Conservation (phyloP, 2,797 vertebrate species). For the Acomys russatus region DNA sequence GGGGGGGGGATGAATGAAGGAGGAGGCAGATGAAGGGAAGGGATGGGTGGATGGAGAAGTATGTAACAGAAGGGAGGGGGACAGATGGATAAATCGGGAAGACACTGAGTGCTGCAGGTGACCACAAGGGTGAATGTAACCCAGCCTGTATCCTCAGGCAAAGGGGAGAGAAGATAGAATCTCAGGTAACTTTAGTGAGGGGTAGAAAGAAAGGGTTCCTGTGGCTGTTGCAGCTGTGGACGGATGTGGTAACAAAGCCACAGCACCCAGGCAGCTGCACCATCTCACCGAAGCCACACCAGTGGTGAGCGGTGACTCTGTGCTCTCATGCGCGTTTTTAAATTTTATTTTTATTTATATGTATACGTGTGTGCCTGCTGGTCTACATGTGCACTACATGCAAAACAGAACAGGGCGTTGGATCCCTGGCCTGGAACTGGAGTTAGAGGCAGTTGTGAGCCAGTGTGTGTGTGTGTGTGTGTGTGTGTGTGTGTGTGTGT, state of each 20-base stretch:
- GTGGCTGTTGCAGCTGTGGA: fast-evolving
- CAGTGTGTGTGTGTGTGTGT: not conserved
- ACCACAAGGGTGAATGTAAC: not conserved
- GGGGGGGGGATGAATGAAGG: fast-evolving
- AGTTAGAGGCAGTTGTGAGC: too few species aligned
- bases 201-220: not conserved
- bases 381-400: too few species aligned
- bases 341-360: not conserved
- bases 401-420: not conserved
- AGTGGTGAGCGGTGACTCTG: not conserved
- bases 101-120: not conserved
- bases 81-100: not conserved
- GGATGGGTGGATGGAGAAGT: fast-evolving
- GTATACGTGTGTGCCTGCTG: not conserved
- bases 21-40: not conserved
- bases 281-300: too few species aligned
- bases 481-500: too few species aligned
- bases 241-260: fast-evolving
- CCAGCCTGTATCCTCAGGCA: not conserved
- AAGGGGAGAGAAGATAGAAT: not conserved
- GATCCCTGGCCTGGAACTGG: not conserved
- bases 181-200: not conserved
- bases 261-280: fast-evolving
- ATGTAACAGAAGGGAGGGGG: too few species aligned
- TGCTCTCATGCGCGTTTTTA: too few species aligned